phyloP scores from a whole-genome alignment of 2,888 invertebrate species.

The Cheilosia scutellata region DNA sequence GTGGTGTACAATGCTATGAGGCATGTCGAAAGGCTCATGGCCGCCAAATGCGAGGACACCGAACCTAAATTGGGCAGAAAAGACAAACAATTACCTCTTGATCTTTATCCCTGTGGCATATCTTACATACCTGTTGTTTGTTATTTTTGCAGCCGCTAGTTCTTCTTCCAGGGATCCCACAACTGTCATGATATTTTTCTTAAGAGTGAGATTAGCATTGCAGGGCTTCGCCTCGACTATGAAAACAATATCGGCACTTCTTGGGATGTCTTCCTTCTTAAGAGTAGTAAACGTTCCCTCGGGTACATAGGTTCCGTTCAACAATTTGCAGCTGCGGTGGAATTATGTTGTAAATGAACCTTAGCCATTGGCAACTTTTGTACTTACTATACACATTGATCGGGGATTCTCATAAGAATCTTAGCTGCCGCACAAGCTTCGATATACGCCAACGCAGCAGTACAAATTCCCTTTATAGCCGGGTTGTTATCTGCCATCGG shows the following conservation, averaged over 20 bases:
- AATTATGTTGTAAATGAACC: neutral
- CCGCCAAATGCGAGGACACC: slow-evolving; percentile 94
- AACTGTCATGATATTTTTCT: slow-evolving; percentile 89
- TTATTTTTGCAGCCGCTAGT: slow-evolving; percentile 87
- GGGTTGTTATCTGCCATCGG: slow-evolving; percentile 80
- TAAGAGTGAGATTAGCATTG: slow-evolving; percentile 88
- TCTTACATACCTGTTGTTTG: slow-evolving; percentile 87
- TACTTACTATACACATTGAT: slow-evolving; percentile 91
- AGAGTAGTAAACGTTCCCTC: slow-evolving; percentile 91
- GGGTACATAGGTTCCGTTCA: slow-evolving; percentile 88
- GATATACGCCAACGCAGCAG: slow-evolving; percentile 92
- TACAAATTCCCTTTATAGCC: slow-evolving; percentile 86
- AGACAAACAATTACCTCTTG: neutral
- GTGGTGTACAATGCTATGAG: slow-evolving; percentile 90
- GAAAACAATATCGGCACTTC: slow-evolving; percentile 93
- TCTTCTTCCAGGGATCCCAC: slow-evolving; percentile 89
- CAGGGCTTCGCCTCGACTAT: slow-evolving; percentile 94
- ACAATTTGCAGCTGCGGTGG: slow-evolving; percentile 87
- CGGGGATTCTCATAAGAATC: slow-evolving; percentile 91
- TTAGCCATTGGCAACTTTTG: neutral
- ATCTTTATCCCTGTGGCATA: too few relatives aligned
- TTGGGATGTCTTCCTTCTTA: slow-evolving; percentile 86
- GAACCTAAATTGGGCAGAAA: slow-evolving; percentile 86
- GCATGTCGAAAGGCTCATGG: slow-evolving; percentile 88
- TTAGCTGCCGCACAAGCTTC: slow-evolving; percentile 90